A percentile compares a stretch with the other conserved stretches of the same genome.
Conservation (phyloP, 2,888 invertebrate species). For the Hipparchia sbordonii region DNA sequence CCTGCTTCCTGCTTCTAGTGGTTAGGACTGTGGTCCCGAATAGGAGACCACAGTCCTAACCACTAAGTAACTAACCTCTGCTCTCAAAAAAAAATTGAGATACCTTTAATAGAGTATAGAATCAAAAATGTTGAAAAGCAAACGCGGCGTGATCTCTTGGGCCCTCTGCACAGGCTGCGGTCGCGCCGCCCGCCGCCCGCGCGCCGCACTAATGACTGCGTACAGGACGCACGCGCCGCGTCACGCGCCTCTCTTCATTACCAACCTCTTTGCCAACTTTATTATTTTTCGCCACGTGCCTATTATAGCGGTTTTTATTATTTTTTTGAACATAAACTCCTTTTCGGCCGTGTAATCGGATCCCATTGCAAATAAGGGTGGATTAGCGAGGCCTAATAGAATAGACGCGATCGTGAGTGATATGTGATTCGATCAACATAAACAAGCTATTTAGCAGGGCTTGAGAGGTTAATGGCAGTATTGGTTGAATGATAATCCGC, state of each 20-base stretch:
- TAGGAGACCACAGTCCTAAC: too few species aligned
- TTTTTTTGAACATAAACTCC: slow-evolving; percentile 52
- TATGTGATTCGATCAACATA: slow-evolving; percentile 73
- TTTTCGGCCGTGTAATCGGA: slow-evolving; percentile 69
- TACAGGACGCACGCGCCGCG: slow-evolving; percentile 50
- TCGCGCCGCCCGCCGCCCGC: slow-evolving; percentile 48
- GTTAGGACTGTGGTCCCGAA: too few species aligned
- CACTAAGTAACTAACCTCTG: too few species aligned
- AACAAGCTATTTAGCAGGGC: slow-evolving; percentile 65
- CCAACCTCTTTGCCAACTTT: slow-evolving; percentile 67
- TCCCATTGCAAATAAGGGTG: slow-evolving; percentile 53
- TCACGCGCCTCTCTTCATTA: slow-evolving; percentile 73
- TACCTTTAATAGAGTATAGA: slow-evolving; percentile 23
- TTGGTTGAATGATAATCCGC: slow-evolving; percentile 43
- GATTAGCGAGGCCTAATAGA: slow-evolving; percentile 50
- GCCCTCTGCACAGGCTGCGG: slow-evolving; percentile 42
- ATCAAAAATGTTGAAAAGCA: slow-evolving; percentile 19
- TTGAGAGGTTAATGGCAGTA: slow-evolving; percentile 63
- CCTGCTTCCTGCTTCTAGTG: too few species aligned
- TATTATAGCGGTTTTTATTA: slow-evolving; percentile 66
- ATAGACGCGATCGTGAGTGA: slow-evolving; percentile 60
- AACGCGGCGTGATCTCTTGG: slow-evolving; percentile 23
- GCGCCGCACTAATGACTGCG: slow-evolving; percentile 48
- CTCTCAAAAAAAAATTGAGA: neutral
- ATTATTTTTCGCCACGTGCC: slow-evolving; percentile 78